Evolutionary conservation across 2,113 vertebrate species (phyloP).

Genomic region (Columbina picui): DNA sequence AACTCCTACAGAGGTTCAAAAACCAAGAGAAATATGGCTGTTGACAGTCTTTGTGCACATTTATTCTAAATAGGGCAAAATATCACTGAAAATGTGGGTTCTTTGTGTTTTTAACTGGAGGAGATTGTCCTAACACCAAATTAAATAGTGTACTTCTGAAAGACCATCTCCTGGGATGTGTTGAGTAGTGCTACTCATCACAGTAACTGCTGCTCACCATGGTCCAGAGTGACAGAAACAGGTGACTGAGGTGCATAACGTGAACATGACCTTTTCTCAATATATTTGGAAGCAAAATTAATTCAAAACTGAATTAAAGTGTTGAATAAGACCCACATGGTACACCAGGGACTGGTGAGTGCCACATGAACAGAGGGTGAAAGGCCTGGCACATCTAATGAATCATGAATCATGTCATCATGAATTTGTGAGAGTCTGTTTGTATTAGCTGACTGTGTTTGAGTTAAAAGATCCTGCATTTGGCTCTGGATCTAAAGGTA

Average conservation of each 20-base stretch:
- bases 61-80: not conserved
- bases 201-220: not conserved
- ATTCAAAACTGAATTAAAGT: not conserved
- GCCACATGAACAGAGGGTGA: not conserved
- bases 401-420: no score
- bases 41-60: not conserved
- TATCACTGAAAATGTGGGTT: not conserved
- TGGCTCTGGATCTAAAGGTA: constrained; percentile 43
- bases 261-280: not conserved
- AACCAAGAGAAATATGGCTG: not conserved
- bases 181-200: not conserved
- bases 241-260: not conserved
- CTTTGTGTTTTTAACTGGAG: not conserved
- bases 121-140: not conserved
- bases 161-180: not conserved
- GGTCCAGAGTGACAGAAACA: not conserved
- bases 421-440: not conserved
- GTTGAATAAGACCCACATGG: not conserved
- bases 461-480: not conserved
- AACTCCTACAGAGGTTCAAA: not conserved
- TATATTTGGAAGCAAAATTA: not conserved
- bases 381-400: not conserved
- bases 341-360: not conserved
- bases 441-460: not conserved
- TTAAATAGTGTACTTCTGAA: not conserved